Evolutionary conservation across 64 coral and sea anemone genomes (phyloP), one percentile per base, ranked within the genome.

Genomic region (Montipora foliosa): DNA sequence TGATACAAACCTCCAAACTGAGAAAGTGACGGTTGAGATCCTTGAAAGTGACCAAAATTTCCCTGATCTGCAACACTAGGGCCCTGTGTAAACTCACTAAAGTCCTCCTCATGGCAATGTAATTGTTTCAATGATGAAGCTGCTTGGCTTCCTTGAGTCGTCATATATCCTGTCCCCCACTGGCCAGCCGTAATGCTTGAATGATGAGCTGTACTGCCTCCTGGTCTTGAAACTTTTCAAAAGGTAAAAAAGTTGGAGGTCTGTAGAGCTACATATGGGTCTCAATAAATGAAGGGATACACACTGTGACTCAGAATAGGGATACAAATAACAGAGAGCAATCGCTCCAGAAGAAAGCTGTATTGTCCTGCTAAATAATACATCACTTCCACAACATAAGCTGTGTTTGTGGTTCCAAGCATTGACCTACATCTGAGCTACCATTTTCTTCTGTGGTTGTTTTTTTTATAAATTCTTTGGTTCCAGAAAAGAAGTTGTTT

Each of bases 41-140:
- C 75, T 24, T 88, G 92, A 77, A 93, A 93, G 78, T 88, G 75
- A 93, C 84, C 88, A 61, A 93, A 93, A 5, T 60, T 76, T 44
- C 12, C 66, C 15, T 89, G 87, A 15, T 21, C 49, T 60, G 71
- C 12, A 75, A 88, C 49, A 50, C 45, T n/a, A 11, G 82, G 82
- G 0, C 82, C 82, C 71, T 86, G 82, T 71, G 82, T 71, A 50
- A 86, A 86, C 44, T 86, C 82, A n/a, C 82, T 64, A 86, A 86
- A 86, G 61, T 64, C 61, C 29, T 86, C 82, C 47, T 71, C 64
- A 6, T 19, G 11, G 19, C 21, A 6, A 71, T 62, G 60, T 14
- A 67, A 3, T 68, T 84, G 82, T 37, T 81, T 8, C 5, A 8
- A 19, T 48, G 37, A 5, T 70, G 29, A 15, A 48, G 11, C 66